Evolutionary conservation across 2,797 vertebrate species (phyloP).

Genomic region (Mionectes olivaceus): DNA sequence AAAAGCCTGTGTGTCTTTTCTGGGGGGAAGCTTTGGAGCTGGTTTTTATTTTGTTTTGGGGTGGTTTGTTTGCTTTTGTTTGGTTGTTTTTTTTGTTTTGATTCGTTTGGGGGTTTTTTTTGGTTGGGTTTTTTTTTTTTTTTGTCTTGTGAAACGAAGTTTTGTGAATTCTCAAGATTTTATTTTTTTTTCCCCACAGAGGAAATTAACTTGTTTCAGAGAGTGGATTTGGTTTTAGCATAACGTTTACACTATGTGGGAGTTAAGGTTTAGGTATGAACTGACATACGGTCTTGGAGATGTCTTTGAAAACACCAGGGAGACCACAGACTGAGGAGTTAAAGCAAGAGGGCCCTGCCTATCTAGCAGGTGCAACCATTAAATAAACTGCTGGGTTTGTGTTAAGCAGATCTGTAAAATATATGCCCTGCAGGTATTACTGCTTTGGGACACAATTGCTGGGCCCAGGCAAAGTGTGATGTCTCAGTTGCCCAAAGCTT

Average conservation of each 20-base stretch:
- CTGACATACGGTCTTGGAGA: neutral
- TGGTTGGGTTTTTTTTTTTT: neutral
- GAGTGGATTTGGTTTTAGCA: neutral
- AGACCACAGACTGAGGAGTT: neutral
- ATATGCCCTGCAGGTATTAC: neutral
- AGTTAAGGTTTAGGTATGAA: neutral
- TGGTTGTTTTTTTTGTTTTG: neutral
- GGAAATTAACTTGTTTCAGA: neutral
- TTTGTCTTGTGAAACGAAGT: neutral
- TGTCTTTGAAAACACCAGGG: neutral
- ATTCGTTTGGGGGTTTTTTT: too few relatives aligned
- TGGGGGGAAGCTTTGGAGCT: too few relatives aligned
- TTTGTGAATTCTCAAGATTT: neutral
- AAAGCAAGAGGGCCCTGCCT: neutral
- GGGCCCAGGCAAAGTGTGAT: neutral
- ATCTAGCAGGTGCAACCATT: neutral
- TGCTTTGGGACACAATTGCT: neutral
- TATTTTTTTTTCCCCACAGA: neutral
- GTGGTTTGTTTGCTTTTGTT: neutral
- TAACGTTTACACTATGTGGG: neutral
- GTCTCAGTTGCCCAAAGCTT: neutral
- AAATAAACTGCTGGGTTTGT: neutral
- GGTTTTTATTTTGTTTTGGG: neutral
- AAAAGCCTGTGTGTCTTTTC: neutral
- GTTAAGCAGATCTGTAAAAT: neutral